Percentiles rank a stretch among this genome's conserved stretches.
Conservation (phyloP, 1,140 invertebrate genomes). For the Eumaeus atala region DNA sequence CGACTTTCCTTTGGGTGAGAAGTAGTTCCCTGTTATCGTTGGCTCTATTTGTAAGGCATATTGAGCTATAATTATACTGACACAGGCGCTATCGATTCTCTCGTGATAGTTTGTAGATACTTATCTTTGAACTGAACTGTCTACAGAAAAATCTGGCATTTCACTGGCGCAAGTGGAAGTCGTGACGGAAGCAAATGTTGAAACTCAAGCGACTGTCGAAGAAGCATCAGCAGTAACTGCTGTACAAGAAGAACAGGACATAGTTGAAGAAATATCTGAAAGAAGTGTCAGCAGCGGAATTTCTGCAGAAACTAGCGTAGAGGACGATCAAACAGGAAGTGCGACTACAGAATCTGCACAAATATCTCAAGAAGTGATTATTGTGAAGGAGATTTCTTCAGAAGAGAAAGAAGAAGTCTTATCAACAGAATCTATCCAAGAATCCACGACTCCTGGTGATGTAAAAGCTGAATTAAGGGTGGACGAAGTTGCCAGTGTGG, state of each 20-base stretch:
- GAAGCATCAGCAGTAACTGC: neutral
- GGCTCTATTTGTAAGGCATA: no score
- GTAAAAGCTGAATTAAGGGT: neutral
- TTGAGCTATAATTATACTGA: no score
- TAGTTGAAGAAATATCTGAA: constrained; percentile 10
- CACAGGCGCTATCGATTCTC: no score
- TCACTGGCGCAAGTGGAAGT: no score
- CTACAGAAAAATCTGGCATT: no score
- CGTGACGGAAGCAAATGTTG: no score
- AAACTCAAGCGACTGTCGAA: no score
- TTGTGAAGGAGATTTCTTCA: neutral
- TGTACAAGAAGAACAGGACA: neutral
- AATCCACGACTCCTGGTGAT: neutral
- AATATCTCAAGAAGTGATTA: neutral
- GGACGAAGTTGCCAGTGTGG: neutral
- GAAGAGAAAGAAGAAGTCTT: neutral
- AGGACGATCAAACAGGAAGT: constrained; percentile 11
- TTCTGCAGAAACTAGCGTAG: constrained; percentile 18
- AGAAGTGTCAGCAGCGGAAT: neutral
- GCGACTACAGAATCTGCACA: constrained; percentile 1
- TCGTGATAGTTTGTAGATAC: no score
- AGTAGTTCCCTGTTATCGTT: no score
- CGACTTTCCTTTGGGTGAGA: no score
- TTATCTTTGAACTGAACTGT: no score
- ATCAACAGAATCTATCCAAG: neutral